phyloP scores from a whole-genome alignment of 2,113 vertebrate genomes.

The Dendropsophus ebraccatus region DNA sequence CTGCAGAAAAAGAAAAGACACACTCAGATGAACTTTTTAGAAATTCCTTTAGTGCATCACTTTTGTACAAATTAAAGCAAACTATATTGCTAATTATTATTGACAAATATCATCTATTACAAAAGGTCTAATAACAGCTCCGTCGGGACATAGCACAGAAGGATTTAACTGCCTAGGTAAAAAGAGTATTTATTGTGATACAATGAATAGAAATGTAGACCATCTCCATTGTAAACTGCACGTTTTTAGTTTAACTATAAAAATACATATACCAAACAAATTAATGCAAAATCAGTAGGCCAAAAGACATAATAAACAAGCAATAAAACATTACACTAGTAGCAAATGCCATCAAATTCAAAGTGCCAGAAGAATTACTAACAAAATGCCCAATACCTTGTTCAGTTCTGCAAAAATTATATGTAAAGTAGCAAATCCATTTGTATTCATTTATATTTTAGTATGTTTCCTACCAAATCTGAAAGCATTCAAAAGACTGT shows the following conservation, averaged over 20 bases:
- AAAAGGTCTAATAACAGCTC: constrained; percentile 67
- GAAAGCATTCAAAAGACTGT: no score
- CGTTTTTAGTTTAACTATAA: not conserved
- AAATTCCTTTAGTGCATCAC: constrained; percentile 28
- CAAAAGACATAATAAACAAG: not conserved
- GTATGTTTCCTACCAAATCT: no score
- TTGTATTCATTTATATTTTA: not conserved
- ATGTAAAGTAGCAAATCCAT: not conserved
- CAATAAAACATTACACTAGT: constrained; percentile 12
- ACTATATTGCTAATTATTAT: constrained; percentile 70
- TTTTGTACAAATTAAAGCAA: constrained; percentile 70
- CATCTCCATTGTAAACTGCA: not conserved
- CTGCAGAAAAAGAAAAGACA: not conserved
- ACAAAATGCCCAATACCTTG: not conserved
- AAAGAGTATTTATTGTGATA: not conserved
- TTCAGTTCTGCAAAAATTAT: not conserved
- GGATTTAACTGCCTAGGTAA: not conserved
- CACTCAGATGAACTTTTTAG: not conserved
- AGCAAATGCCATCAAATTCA: not conserved
- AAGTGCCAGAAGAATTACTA: not conserved
- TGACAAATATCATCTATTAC: constrained; percentile 59
- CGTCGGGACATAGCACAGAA: constrained; percentile 57
- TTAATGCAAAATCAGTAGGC: constrained; percentile 18
- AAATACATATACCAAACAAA: constrained; percentile 13
- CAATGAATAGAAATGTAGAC: not conserved